Conservation (phyloP, 2,888 invertebrate species). For the Cynaeus angustus region DNA sequence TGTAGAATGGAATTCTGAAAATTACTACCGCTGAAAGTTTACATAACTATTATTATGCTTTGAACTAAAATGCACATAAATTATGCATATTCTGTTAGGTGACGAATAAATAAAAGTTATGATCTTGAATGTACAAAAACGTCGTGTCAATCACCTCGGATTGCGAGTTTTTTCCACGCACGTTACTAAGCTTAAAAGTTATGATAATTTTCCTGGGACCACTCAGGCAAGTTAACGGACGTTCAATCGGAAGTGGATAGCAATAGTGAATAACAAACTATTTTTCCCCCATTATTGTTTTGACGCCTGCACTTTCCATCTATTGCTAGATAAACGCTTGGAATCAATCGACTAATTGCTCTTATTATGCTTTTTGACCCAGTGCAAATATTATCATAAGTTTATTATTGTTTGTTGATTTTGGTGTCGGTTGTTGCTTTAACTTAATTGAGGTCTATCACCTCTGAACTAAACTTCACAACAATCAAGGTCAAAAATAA, state of each 20-base stretch:
- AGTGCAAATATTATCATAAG: conserved; percentile 30
- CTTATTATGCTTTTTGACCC: conserved; percentile 18
- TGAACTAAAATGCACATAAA: not conserved
- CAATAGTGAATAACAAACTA: conserved; percentile 15
- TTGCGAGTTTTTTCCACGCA: conserved; percentile 5
- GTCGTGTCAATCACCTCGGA: conserved; percentile 15
- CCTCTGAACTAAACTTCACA: not conserved
- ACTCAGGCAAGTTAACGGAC: conserved; percentile 11
- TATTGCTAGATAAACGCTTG: conserved; percentile 9
- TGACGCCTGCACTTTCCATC: conserved; percentile 8
- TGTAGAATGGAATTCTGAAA: not conserved
- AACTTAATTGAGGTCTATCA: conserved; percentile 26
- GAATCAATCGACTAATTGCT: conserved; percentile 19
- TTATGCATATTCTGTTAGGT: conserved; percentile 1
- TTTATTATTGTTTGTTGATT: conserved; percentile 37
- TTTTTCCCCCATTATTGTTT: not conserved
- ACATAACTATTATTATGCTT: not conserved
- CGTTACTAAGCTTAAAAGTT: conserved; percentile 7
- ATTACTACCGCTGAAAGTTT: not conserved
- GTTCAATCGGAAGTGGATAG: conserved; percentile 26
- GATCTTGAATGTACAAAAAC: not conserved
- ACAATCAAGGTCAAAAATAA: not conserved
- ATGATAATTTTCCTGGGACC: conserved; percentile 15
- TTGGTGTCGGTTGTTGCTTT: conserved; percentile 25
- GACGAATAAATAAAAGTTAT: not conserved